A percentile compares a stretch with the other conserved stretches of the same genome.
phyloP scores from a whole-genome alignment of 2,797 vertebrate species.

The Toxotes lorentzi region DNA sequence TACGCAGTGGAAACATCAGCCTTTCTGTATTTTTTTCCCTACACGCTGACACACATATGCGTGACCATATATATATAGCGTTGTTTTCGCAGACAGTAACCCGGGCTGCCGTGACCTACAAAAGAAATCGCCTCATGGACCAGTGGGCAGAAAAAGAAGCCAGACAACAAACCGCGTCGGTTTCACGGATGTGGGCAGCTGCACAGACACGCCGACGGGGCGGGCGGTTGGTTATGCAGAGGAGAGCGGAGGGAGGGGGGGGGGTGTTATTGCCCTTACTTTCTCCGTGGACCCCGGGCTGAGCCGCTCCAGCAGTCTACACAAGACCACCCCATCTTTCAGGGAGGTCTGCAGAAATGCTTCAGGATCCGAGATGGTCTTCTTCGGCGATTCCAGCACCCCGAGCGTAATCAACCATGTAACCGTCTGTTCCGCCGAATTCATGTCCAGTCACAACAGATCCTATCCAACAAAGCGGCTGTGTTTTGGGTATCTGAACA shows the following conservation, averaged over 20 bases:
- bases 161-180: constrained; percentile 78
- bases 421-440: constrained; percentile 97
- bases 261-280: constrained; percentile 82
- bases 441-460: constrained; percentile 85
- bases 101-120: constrained; percentile 81
- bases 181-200: constrained; percentile 67
- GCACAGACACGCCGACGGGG: constrained; percentile 66
- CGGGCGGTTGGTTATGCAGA: constrained; percentile 41
- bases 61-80: constrained; percentile 30
- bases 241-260: constrained; percentile 1
- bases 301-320: constrained; percentile 93
- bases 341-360: constrained; percentile 92
- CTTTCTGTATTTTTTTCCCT: constrained; percentile 2
- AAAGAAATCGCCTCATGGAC: constrained; percentile 81
- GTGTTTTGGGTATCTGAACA: constrained; percentile 52
- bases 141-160: constrained; percentile 79
- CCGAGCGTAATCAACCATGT: constrained; percentile 97
- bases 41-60: constrained; percentile 57
- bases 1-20: constrained; percentile 29
- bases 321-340: constrained; percentile 95
- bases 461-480: constrained; percentile 68
- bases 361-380: constrained; percentile 95
- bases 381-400: constrained; percentile 97
- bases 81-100: constrained; percentile 78
- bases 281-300: constrained; percentile 94